These are phyloP conservation scores for Dicycla oo DNA, from an alignment of 2,888 invertebrate genomes.

Conservation along the genomic window DNA sequence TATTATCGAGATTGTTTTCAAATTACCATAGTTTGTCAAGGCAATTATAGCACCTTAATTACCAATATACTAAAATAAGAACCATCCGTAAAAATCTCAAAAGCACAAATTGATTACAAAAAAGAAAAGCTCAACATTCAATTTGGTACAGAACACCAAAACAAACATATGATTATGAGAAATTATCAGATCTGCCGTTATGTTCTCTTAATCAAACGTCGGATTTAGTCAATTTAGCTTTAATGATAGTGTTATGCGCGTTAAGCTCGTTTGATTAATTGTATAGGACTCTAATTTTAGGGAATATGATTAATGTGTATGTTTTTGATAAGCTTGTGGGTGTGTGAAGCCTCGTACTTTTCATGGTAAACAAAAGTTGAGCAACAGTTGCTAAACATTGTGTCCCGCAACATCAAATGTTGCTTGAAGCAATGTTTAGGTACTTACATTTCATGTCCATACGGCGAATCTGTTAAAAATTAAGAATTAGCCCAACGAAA, in stretches of 20 bases:
- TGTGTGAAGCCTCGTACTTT: constrained; percentile 1
- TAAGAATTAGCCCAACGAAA: neutral
- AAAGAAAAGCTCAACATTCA: constrained; percentile 23
- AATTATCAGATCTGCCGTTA: constrained; percentile 65
- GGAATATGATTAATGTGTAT: constrained; percentile 65
- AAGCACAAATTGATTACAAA: constrained; percentile 20
- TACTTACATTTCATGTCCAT: neutral
- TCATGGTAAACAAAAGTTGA: neutral
- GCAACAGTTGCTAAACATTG: neutral
- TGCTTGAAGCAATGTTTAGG: neutral
- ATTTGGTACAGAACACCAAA: constrained; percentile 41
- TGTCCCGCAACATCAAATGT: neutral
- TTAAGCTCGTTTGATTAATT: constrained; percentile 86
- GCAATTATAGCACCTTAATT: constrained; percentile 4
- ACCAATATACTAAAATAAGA: constrained; percentile 11
- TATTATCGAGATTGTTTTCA: constrained; percentile 6
- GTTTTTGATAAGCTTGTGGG: constrained; percentile 24
- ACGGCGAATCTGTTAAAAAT: neutral
- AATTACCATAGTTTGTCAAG: constrained; percentile 7
- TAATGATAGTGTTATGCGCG: constrained; percentile 84
- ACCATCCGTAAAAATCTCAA: constrained; percentile 8
- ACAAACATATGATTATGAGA: constrained; percentile 53
- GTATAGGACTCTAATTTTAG: constrained; percentile 78
- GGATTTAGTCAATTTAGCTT: constrained; percentile 87
- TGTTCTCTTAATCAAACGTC: constrained; percentile 88